Evolutionary conservation across 1,140 invertebrate genomes (phyloP).

Genomic region (Samia ricini): DNA sequence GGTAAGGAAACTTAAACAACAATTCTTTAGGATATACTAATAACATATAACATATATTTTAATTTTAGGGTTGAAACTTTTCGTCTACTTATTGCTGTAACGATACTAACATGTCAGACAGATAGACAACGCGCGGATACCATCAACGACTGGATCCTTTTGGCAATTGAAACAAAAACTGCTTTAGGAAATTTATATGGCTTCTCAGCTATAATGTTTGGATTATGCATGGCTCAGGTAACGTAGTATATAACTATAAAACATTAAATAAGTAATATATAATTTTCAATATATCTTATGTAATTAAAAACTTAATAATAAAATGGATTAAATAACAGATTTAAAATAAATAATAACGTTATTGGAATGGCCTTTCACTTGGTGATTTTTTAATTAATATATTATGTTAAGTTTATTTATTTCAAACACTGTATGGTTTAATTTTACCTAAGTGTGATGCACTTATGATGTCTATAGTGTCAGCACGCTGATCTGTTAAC

Average conservation of each 20-base stretch:
- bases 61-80: conserved; percentile 87
- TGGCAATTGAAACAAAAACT: conserved; percentile 93
- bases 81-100: conserved; percentile 91
- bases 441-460: too few species aligned
- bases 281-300: too few species aligned
- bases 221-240: conserved; percentile 90
- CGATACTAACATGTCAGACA: conserved; percentile 89
- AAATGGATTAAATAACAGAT: too few species aligned
- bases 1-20: conserved; percentile 75
- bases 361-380: too few species aligned
- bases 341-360: too few species aligned
- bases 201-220: conserved; percentile 94
- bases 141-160: conserved; percentile 95
- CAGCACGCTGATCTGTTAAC: too few species aligned
- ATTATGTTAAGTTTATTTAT: too few species aligned
- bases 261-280: not conserved
- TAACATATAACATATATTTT: not conserved
- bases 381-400: too few species aligned
- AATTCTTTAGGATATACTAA: not conserved
- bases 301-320: too few species aligned
- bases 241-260: conserved; percentile 14
- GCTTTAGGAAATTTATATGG: conserved; percentile 94
- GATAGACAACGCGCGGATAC: conserved; percentile 89
- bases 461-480: too few species aligned
- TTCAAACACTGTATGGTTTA: too few species aligned